Base-by-base conservation (phyloP, 2,113 vertebrate genomes). In the Pyxicephalus adspersus region DNA sequence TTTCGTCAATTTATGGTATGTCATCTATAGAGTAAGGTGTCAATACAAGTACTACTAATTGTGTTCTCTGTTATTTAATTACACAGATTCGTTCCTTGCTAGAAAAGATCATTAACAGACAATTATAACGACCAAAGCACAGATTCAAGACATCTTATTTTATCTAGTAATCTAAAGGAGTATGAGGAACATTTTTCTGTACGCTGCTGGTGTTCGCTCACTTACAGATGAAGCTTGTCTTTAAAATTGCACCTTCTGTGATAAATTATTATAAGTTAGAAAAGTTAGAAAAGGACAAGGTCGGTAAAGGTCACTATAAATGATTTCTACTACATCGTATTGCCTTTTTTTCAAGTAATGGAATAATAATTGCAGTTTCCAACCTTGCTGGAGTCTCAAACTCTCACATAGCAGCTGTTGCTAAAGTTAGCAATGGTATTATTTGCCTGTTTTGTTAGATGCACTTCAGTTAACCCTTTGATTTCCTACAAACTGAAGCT, bases 401-500 rank as follows among this genome's bases (percentile, higher is more conserved):
- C 84, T 81, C 81, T 84, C 83, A 84, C 34, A 81, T 28, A 0
- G 2, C 83, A 88, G 79, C 78, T 80, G 87, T 88, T 87, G 87
- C 83, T 83, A 83, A 84, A 86, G 88, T 88, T 88, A 87, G 84
- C 85, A 85, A 84, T 85, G 87, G 86, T 87, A 85, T 85, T 78
- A 17, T 84, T 71, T 74, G 83, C 84, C 83, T 20, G 25, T 54
- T 28, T 45, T 87, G 84, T 85, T 45, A 45, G 9, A 45, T 45
- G 11, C 11, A 45, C 8, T 45, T 45, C 8, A 45, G 38, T 45
- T 45, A 45, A 45, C 38, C 38, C 38, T 45, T 45, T 45, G 1
- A 45, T 45, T 13, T 1, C 15, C 11, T 13, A 9, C 38, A 45
- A 9, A 45, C 11, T 9, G 1, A 45, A 13, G 38, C 9, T 38